Evolutionary conservation across 2,113 vertebrate species (phyloP), one percentile per base, ranked within the genome.

Genomic region (Engystomops pustulosus): DNA sequence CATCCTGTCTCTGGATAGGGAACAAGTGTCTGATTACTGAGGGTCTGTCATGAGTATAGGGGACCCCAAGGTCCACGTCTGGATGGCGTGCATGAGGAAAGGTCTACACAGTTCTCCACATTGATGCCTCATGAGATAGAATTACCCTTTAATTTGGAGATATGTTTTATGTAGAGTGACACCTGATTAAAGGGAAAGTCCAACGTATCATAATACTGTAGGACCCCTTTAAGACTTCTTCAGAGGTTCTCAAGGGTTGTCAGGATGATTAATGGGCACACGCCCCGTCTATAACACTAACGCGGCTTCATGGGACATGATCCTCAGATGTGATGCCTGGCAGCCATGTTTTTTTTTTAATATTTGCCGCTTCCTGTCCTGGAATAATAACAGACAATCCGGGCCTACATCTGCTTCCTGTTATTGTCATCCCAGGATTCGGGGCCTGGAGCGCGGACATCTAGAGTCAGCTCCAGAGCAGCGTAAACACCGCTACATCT

Each of bases 321-420:
- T 1, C 51, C 47, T 41, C 47, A 55, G 49, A 27, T 76, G 47
- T 38, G 67, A n/a, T 0, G 23, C 17, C 18, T 75, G 72, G 49
- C 72, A 53, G 72, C 32, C 47, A 76, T 76, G 10, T 45, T 75
- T 74, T 30, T 51, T 6, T n/a, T n/a, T n/a, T n/a, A n/a, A n/a
- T n/a, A 11, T 32, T 23, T 47, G 3, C 4, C 32, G 55, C 20
- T 79, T 79, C 77, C 78, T 67, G 78, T 23, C 23, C 55, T 44
- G 53, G 58, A n/a, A 14, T 17, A 36, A 62, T 62, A 65, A 80
- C 25, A 67, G 41, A 67, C 38, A 18, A 10, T 27, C 58, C 5
- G 27, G 2, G 17, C 30, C 58, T 32, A 8, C 78, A 80, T 65
- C 78, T 80, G 78, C 78, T 65, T 80, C 78, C 78, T 80, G 78